Conservation (phyloP, 2,888 invertebrate genomes). For the Mythimna impura region DNA sequence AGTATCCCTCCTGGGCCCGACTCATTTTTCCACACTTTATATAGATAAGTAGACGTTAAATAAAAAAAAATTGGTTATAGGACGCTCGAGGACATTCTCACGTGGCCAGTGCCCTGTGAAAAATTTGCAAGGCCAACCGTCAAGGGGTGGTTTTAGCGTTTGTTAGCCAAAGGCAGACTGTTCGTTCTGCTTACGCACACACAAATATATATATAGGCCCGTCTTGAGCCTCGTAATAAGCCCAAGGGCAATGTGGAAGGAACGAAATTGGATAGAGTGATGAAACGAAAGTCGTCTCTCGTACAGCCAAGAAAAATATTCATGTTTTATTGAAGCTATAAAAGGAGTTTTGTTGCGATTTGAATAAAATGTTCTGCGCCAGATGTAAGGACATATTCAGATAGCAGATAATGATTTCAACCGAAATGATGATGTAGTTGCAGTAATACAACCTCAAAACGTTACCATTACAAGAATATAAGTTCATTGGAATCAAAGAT, state of each 20-base stretch:
- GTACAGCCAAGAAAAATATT: conserved; percentile 70
- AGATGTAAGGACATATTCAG: conserved; percentile 40
- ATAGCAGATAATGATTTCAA: conserved; percentile 53
- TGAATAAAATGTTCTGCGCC: conserved; percentile 56
- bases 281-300: conserved; percentile 71
- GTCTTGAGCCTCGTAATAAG: conserved; percentile 73
- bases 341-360: conserved; percentile 66
- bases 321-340: conserved; percentile 73
- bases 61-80: conserved; percentile 16
- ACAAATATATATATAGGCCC: conserved; percentile 63
- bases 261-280: conserved; percentile 78
- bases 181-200: conserved; percentile 71
- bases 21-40: too few species aligned
- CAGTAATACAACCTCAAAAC: not conserved
- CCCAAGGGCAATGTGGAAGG: conserved; percentile 73
- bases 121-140: conserved; percentile 60
- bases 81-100: conserved; percentile 43
- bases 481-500: not conserved
- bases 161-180: conserved; percentile 68
- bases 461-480: not conserved
- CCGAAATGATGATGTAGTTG: conserved; percentile 25
- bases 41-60: conserved; percentile 4
- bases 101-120: conserved; percentile 64
- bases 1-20: too few species aligned
- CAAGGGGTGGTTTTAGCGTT: conserved; percentile 64